Conservation (phyloP, 2,888 invertebrate species). For the Drosophila lutescens region DNA sequence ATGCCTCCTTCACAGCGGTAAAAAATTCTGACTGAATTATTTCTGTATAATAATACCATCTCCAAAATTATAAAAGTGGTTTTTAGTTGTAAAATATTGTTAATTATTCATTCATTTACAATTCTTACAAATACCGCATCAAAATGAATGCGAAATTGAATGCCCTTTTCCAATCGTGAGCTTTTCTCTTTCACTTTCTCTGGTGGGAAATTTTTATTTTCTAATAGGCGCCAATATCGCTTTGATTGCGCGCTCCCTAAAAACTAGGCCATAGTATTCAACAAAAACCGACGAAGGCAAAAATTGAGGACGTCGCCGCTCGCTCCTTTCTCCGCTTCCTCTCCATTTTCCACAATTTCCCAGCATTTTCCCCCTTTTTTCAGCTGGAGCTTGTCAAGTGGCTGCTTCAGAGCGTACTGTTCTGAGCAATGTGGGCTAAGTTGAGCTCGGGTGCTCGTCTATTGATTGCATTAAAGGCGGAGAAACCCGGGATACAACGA, state of each 20-base stretch:
- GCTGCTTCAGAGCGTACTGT: slow-evolving; percentile 38
- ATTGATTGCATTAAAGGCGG: slow-evolving; percentile 63
- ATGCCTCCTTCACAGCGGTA: too few species aligned
- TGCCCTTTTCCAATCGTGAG: slow-evolving; percentile 14
- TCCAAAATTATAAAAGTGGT: too few species aligned
- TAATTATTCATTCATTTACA: background rate
- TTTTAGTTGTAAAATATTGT: too few species aligned
- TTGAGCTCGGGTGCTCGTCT: slow-evolving; percentile 48
- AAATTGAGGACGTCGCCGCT: slow-evolving; percentile 25
- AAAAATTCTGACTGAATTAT: too few species aligned
- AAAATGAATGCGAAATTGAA: background rate
- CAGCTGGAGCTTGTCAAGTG: slow-evolving; percentile 30
- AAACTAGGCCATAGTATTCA: slow-evolving; percentile 55
- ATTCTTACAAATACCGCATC: background rate
- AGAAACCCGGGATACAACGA: slow-evolving; percentile 16
- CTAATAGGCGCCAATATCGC: slow-evolving; percentile 43
- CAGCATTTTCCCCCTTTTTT: slow-evolving; percentile 3
- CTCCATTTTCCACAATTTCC: background rate
- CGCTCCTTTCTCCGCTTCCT: slow-evolving; percentile 13
- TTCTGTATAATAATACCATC: too few species aligned
- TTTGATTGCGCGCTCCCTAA: slow-evolving; percentile 42
- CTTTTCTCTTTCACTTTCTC: slow-evolving; percentile 11
- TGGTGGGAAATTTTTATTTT: slow-evolving; percentile 25
- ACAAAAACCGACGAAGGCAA: slow-evolving; percentile 32
- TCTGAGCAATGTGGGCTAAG: slow-evolving; percentile 54